phyloP scores from a whole-genome alignment of 1,140 invertebrate species.

The Charaxes varanes region DNA sequence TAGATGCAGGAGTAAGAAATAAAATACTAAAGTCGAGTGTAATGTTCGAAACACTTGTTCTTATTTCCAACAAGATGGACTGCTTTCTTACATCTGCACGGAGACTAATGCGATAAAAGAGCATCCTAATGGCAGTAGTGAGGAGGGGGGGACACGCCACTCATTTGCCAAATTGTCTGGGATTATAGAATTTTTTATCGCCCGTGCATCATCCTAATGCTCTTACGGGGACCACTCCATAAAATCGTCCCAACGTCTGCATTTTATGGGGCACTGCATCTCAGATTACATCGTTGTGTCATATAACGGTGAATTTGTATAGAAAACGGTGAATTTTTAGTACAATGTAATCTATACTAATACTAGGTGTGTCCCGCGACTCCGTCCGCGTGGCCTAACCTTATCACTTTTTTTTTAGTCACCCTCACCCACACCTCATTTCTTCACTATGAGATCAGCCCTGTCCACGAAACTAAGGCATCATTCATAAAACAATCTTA shows the following conservation, averaged over 20 bases:
- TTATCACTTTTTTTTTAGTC: too few relatives aligned
- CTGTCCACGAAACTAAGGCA: too few relatives aligned
- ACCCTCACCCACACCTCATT: too few relatives aligned
- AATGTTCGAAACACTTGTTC: not conserved
- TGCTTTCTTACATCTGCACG: constrained; percentile 21
- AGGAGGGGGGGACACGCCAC: constrained; percentile 24
- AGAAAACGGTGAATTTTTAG: too few relatives aligned
- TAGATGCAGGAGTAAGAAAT: too few relatives aligned
- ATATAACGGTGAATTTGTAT: too few relatives aligned
- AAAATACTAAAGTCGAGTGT: not conserved
- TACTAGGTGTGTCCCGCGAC: too few relatives aligned
- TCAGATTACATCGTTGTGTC: too few relatives aligned
- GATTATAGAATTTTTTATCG: constrained; percentile 56
- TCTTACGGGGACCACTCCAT: constrained; percentile 17
- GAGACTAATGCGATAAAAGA: constrained; percentile 53
- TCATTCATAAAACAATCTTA: too few relatives aligned
- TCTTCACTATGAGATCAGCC: too few relatives aligned
- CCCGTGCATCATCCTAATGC: constrained; percentile 22
- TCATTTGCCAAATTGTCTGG: constrained; percentile 60
- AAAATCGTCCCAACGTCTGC: constrained; percentile 15
- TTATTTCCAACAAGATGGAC: not conserved
- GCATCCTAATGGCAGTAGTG: constrained; percentile 37
- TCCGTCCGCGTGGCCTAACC: too few relatives aligned
- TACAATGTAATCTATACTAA: too few relatives aligned
- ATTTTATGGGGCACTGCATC: constrained; percentile 8